Percentiles rank a stretch among this genome's conserved stretches.
These are phyloP conservation scores for Clarias batrachus DNA, from an alignment of 2,113 vertebrate genomes.

Conservation along the genomic window DNA sequence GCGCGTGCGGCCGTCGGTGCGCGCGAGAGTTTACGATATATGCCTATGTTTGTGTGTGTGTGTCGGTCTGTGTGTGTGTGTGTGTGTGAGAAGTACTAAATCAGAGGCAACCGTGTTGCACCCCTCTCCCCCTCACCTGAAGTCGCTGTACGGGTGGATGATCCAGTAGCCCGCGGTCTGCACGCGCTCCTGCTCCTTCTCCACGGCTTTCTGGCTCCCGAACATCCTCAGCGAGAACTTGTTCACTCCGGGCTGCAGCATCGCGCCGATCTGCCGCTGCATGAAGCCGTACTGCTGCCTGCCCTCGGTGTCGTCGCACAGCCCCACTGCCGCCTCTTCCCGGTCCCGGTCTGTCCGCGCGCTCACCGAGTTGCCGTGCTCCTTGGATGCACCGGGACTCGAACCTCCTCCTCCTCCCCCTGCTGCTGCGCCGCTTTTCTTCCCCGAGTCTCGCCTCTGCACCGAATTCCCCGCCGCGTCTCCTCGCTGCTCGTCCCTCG, in stretches of 20 bases:
- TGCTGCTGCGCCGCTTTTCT: slow-evolving; percentile 68
- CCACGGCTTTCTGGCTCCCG: slow-evolving; percentile 97
- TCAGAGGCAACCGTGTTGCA: slow-evolving; percentile 66
- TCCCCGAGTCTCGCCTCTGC: slow-evolving; percentile 76
- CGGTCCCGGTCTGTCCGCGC: slow-evolving; percentile 73
- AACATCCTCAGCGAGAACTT: slow-evolving; percentile 99
- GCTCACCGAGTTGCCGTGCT: slow-evolving; percentile 92
- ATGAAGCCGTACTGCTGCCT: slow-evolving; percentile 87
- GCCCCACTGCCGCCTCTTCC: slow-evolving; percentile 82
- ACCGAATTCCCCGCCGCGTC: slow-evolving; percentile 80
- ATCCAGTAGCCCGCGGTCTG: slow-evolving; percentile 99
- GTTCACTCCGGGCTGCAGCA: slow-evolving; percentile 98
- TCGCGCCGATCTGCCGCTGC: slow-evolving; percentile 95
- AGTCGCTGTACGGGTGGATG: slow-evolving; percentile 98
- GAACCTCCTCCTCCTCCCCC: slow-evolving; percentile 11
- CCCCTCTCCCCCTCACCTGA: slow-evolving; percentile 81
- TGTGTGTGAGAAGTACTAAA: slow-evolving; percentile 26
- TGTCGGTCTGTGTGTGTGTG: slow-evolving; percentile 38
- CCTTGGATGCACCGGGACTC: slow-evolving; percentile 79
- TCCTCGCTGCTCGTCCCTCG: slow-evolving; percentile 85
- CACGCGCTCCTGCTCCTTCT: slow-evolving; percentile 97
- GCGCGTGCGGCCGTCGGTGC: slow-evolving; percentile 2
- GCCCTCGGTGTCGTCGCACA: slow-evolving; percentile 79
- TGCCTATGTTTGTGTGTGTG: neutral
- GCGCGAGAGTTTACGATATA: slow-evolving; percentile 8